phyloP scores from a whole-genome alignment of 2,888 invertebrate genomes.

The Drosophila barbarae region DNA sequence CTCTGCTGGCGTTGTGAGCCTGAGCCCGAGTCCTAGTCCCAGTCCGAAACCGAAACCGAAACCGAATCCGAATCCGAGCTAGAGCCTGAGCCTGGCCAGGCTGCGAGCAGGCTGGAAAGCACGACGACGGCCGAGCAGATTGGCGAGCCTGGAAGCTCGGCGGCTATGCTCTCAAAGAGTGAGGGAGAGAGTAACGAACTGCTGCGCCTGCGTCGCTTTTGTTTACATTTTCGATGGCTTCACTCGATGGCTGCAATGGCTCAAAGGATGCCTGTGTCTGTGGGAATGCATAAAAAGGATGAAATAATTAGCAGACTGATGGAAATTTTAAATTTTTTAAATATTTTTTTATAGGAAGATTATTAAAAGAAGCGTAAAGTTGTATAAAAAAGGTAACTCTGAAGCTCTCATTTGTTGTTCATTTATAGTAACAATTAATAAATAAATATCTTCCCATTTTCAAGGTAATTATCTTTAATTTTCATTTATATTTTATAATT shows the following conservation, averaged over 20 bases:
- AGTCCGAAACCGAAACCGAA: neutral
- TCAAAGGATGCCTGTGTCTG: constrained; percentile 41
- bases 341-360: neutral
- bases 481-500: neutral
- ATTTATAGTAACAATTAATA: neutral
- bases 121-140: constrained; percentile 18
- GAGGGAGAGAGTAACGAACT: constrained; percentile 30
- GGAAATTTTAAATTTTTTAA: no score
- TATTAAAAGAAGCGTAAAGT: neutral
- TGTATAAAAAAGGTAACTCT: neutral
- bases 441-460: neutral
- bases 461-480: neutral
- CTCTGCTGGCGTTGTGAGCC: constrained; percentile 65
- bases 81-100: constrained; percentile 33
- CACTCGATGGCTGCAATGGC: constrained; percentile 35
- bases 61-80: constrained; percentile 2
- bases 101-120: constrained; percentile 36
- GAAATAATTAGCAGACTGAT: neutral
- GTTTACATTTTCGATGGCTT: constrained; percentile 66
- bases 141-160: constrained; percentile 33
- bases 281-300: constrained; percentile 10
- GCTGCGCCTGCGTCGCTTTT: constrained; percentile 68
- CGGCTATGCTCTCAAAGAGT: constrained; percentile 13
- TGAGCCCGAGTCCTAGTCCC: constrained; percentile 3
- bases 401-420: no score